Evolutionary conservation across 1,140 invertebrate genomes (phyloP).

Genomic region (Drosophila mayri): DNA sequence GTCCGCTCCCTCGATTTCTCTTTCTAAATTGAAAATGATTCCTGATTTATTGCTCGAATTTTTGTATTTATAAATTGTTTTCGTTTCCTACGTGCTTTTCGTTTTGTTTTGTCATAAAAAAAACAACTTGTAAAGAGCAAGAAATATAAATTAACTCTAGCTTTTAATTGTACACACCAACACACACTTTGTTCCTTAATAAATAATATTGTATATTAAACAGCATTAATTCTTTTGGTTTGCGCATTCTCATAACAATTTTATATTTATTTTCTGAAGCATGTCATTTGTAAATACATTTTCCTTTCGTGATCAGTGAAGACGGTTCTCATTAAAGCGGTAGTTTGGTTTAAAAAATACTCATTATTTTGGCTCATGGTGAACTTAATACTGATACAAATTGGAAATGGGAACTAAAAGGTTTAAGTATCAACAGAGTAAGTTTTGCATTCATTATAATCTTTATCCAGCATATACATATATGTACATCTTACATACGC

Average conservation of each 20-base stretch:
- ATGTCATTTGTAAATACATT: conserved; percentile 50
- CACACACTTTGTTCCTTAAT: conserved; percentile 71
- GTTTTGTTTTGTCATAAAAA: conserved; percentile 39
- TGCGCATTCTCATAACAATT: conserved; percentile 28
- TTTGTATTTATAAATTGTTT: conserved; percentile 45
- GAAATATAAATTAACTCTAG: conserved; percentile 62
- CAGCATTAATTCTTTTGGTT: conserved; percentile 63
- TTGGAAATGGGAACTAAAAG: conserved; percentile 21
- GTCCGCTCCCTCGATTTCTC: conserved; percentile 5
- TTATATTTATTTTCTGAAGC: conserved; percentile 24
- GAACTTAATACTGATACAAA: conserved; percentile 4
- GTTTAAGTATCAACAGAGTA: conserved; percentile 59
- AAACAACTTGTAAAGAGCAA: conserved; percentile 34
- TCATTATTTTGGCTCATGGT: conserved; percentile 25
- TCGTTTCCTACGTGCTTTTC: conserved; percentile 10
- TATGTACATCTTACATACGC: neutral
- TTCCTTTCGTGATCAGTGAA: conserved; percentile 15
- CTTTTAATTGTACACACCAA: conserved; percentile 59
- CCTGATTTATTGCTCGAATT: conserved; percentile 68
- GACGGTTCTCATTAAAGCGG: conserved; percentile 32
- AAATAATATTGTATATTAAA: conserved; percentile 72
- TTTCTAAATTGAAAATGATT: conserved; percentile 40
- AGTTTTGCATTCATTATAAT: conserved; percentile 47
- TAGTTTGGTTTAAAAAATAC: conserved; percentile 24
- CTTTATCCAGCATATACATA: conserved; percentile 1